Evolutionary conservation across 1,140 invertebrate species (phyloP).

Genomic region (Cardiocondyla obscurior): DNA sequence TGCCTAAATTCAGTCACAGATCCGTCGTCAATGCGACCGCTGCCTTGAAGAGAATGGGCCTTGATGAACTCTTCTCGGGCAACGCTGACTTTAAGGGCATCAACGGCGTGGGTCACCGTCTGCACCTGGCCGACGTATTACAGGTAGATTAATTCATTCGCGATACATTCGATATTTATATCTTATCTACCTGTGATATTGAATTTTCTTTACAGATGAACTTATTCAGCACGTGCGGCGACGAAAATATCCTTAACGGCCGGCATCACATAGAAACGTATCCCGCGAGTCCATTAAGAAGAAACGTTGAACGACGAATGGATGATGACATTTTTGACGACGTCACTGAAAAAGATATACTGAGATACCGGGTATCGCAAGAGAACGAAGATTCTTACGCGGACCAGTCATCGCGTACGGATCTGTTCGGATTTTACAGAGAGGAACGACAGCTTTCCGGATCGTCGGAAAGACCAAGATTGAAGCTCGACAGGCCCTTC

Average conservation of each 20-base stretch:
- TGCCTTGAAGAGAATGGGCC: constrained; percentile 90
- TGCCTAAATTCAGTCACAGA: constrained; percentile 92
- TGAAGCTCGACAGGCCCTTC: constrained; percentile 93
- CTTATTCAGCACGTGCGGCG: constrained; percentile 91
- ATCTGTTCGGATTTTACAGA: constrained; percentile 25
- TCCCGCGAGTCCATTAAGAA: constrained; percentile 85
- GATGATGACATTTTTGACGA: not conserved
- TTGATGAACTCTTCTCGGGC: constrained; percentile 90
- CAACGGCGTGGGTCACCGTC: constrained; percentile 89
- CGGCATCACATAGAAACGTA: constrained; percentile 92
- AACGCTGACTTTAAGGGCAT: constrained; percentile 91
- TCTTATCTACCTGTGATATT: not conserved
- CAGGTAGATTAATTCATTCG: constrained; percentile 84
- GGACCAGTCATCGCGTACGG: not conserved
- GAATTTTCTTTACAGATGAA: constrained; percentile 83
- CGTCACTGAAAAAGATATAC: not conserved
- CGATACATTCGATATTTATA: not conserved
- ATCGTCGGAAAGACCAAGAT: constrained; percentile 86
- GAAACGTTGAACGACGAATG: not conserved
- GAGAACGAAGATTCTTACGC: not conserved
- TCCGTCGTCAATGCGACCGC: constrained; percentile 91
- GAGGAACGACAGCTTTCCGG: constrained; percentile 55
- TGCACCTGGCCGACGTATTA: constrained; percentile 91
- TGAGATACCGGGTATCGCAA: constrained; percentile 1
- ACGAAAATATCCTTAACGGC: constrained; percentile 87